Percentiles rank a stretch among this genome's conserved stretches.
phyloP scores from a whole-genome alignment of 1,140 invertebrate genomes.

The Magallana gigas region DNA sequence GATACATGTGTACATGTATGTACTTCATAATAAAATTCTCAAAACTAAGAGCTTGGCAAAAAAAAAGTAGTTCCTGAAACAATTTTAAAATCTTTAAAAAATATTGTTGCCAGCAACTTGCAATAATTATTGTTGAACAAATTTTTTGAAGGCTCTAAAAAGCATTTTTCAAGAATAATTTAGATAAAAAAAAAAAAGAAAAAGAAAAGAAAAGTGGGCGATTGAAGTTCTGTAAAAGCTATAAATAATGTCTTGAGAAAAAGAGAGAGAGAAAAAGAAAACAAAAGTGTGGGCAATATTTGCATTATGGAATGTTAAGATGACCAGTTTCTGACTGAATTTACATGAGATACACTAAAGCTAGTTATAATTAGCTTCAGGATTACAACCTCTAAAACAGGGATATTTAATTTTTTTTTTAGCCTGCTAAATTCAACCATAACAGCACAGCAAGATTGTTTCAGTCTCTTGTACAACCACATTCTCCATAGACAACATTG shows the following conservation, averaged over 20 bases:
- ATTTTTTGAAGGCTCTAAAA: background rate
- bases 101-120: slow-evolving; percentile 11
- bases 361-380: background rate
- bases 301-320: slow-evolving; percentile 18
- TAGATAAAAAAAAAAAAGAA: background rate
- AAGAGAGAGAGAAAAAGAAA: background rate
- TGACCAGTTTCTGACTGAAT: slow-evolving; percentile 1
- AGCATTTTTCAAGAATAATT: background rate
- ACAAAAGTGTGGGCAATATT: background rate
- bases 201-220: background rate
- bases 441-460: slow-evolving; percentile 11
- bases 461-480: background rate
- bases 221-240: background rate
- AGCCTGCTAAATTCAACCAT: background rate
- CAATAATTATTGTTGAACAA: background rate
- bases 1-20: background rate
- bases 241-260: background rate
- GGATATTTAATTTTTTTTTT: background rate
- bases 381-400: background rate
- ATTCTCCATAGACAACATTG: background rate
- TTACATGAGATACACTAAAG: background rate
- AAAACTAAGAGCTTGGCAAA: too few species aligned
- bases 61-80: too few species aligned
- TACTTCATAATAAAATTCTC: too few species aligned
- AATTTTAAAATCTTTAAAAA: too few species aligned